Evolutionary conservation across 2,113 vertebrate genomes (phyloP), one percentile per base, ranked within the genome.

Genomic region (Hiodon alosoides): DNA sequence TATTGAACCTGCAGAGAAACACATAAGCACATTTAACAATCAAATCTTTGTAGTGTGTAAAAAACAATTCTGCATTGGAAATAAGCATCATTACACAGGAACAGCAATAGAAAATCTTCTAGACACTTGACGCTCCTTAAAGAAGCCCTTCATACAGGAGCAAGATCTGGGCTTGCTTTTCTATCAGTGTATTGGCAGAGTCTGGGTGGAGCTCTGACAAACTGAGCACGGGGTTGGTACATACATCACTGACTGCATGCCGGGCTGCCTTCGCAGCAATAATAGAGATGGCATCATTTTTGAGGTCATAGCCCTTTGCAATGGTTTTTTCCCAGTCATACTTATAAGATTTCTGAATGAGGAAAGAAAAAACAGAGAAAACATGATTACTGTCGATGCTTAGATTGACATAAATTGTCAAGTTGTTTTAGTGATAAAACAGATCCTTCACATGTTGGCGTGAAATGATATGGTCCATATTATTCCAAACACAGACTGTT

Each of bases 341-440:
- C 86, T 96, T 96, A 89, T 97, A 98, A 75, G 73, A 86, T 80
- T 88, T 97, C 96, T 98, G 89, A 77, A 93, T 93, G 82, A 17
- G 52, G 51, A n/a, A 64, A 10, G 6, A 55, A 53, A 51, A 74
- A 31, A 67, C 17, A 59, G 7, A 31, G 16, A 50, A 11, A 67
- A 67, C 10, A 50, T 4, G 31, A 31, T 31, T 31, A 31, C 31
- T 31, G 31, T 31, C 31, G 2, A 31, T 31, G 31, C 31, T 31
- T 31, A 31, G 31, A 31, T 31, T 31, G 31, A 31, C 31, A 31
- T 31, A 31, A 31, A 31, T 31, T 31, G 31, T 31, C 31, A 31
- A 31, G 31, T 31, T 31, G 31, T 31, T 31, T 31, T 31, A 31
- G 31, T 31, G 31, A 31, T 31, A 31, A 31, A 31, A 31, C 31